phyloP scores from a whole-genome alignment of 2,113 vertebrate species.

The Eptatretus burgeri region DNA sequence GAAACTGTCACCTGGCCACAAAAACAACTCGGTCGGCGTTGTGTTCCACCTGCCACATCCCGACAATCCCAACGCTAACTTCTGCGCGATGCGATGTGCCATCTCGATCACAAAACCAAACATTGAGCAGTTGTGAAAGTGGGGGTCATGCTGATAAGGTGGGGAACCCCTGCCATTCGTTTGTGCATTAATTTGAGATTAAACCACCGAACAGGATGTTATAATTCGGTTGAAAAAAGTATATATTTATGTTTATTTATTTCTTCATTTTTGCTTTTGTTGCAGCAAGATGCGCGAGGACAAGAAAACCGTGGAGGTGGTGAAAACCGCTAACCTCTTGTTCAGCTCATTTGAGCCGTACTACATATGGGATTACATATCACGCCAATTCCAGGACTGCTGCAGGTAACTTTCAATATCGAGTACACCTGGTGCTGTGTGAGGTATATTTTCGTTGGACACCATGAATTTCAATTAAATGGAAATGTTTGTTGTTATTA shows the following conservation, averaged over 20 bases:
- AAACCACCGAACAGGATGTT: no score
- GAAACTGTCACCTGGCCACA: no score
- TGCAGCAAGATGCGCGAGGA: constrained; percentile 62
- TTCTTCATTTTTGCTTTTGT: constrained; percentile 12
- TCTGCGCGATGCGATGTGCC: no score
- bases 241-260: constrained; percentile 10
- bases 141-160: neutral
- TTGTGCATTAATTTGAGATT: neutral
- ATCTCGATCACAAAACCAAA: no score
- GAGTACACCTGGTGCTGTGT: no score
- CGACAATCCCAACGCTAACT: no score
- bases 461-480: no score
- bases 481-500: no score
- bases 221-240: neutral
- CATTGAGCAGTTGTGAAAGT: constrained; percentile 1
- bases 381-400: constrained; percentile 34
- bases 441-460: no score
- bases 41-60: no score
- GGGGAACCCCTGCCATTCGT: neutral
- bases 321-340: constrained; percentile 64
- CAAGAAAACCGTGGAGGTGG: constrained; percentile 57
- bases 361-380: constrained; percentile 89
- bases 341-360: constrained; percentile 53
- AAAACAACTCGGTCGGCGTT: no score
- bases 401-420: constrained; percentile 28